Percentiles rank a stretch among this genome's conserved stretches.
Evolutionary conservation across 2,888 invertebrate species (phyloP).

Genomic region (Meghimatium bilineatum): DNA sequence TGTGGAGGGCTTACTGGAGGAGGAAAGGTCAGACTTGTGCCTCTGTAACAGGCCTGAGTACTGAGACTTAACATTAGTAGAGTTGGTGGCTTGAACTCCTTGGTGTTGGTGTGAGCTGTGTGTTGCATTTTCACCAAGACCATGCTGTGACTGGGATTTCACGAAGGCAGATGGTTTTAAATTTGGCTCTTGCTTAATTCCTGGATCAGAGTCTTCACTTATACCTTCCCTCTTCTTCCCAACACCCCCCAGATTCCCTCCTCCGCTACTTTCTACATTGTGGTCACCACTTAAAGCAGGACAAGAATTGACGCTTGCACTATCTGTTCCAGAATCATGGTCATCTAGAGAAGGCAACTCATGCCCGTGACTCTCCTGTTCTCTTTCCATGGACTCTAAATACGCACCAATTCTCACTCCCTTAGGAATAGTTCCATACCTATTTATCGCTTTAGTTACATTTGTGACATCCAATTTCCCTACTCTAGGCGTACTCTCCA

Average conservation of each 20-base stretch:
- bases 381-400: constrained; percentile 86
- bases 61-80: constrained; percentile 59
- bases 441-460: constrained; percentile 91
- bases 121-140: constrained; percentile 58
- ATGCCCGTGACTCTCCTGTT: constrained; percentile 60
- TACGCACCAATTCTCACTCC: constrained; percentile 97
- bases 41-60: constrained; percentile 67
- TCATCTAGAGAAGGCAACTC: constrained; percentile 64
- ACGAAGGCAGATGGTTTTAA: constrained; percentile 72
- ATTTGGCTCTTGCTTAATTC: constrained; percentile 71
- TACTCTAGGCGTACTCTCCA: constrained; percentile 78
- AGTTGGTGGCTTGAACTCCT: constrained; percentile 10
- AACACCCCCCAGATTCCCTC: neutral
- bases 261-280: constrained; percentile 20
- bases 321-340: constrained; percentile 71
- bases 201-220: constrained; percentile 57
- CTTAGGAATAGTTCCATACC: constrained; percentile 97
- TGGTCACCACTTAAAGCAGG: constrained; percentile 55
- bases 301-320: constrained; percentile 69
- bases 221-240: constrained; percentile 28
- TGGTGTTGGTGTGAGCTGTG: constrained; percentile 6
- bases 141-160: constrained; percentile 74
- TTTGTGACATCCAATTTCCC: constrained; percentile 96
- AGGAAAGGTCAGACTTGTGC: constrained; percentile 74
- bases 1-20: constrained; percentile 59